These are phyloP conservation scores for Arrhopalites spinosus DNA, from an alignment of 2,888 invertebrate species.

Conservation along the genomic window DNA sequence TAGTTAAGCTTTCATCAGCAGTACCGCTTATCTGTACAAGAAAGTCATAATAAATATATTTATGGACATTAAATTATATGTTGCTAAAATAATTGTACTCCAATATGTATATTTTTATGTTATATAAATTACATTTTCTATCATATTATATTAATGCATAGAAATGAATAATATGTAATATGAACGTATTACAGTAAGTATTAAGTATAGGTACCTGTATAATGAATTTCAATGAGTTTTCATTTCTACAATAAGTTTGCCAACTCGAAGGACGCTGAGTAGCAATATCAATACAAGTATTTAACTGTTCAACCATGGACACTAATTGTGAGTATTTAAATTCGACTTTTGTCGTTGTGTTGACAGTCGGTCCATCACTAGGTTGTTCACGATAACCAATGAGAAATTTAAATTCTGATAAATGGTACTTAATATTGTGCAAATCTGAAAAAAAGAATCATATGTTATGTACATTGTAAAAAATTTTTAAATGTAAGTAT, in stretches of 20 bases:
- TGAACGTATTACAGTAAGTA: too few species aligned
- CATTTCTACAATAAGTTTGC: conserved; percentile 85
- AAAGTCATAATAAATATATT: too few species aligned
- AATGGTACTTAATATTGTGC: conserved; percentile 87
- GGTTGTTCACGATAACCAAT: conserved; percentile 47
- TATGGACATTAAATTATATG: too few species aligned
- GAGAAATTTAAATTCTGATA: conserved; percentile 61
- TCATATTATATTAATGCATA: background rate
- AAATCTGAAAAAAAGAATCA: too few species aligned
- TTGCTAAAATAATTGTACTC: too few species aligned
- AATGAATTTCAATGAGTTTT: conserved; percentile 80
- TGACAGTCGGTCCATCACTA: conserved; percentile 44
- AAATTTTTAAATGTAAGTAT: too few species aligned
- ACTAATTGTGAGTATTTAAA: conserved; percentile 66
- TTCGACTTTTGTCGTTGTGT: conserved; percentile 48
- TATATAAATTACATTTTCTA: too few species aligned
- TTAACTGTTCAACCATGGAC: conserved; percentile 90
- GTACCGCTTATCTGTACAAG: conserved; percentile 51
- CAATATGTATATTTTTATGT: too few species aligned
- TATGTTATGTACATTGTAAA: too few species aligned
- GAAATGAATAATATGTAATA: too few species aligned
- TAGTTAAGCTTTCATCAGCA: conserved; percentile 55
- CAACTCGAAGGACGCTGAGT: conserved; percentile 90
- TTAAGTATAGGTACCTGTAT: conserved; percentile 74
- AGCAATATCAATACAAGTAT: conserved; percentile 92